Conservation (phyloP, 2,113 vertebrate species). For the Leptocoma aspasia region DNA sequence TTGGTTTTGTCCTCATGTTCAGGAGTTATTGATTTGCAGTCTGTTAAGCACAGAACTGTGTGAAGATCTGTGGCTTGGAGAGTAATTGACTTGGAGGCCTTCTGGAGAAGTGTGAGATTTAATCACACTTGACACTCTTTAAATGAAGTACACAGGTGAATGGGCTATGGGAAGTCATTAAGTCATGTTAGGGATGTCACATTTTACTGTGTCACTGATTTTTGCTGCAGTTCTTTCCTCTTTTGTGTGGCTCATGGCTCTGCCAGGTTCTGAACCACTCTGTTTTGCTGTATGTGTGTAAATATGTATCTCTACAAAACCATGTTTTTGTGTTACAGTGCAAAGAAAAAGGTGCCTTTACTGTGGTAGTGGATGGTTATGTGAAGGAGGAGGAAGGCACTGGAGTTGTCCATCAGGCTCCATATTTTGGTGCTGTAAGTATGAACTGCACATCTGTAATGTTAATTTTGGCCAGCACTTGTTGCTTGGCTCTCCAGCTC, state of each 20-base stretch:
- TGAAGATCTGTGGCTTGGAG: not conserved
- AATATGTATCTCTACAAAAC: not conserved
- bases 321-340: constrained; percentile 72
- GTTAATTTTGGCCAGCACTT: not conserved
- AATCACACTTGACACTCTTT: not conserved
- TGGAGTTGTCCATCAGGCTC: constrained; percentile 94
- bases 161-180: not conserved
- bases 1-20: not conserved
- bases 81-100: not conserved
- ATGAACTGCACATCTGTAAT: not conserved
- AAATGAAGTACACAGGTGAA: not conserved
- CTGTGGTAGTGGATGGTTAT: constrained; percentile 86
- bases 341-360: constrained; percentile 86
- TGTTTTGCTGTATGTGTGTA: not conserved
- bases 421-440: constrained; percentile 98
- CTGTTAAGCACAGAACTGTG: not conserved
- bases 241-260: not conserved
- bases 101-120: not conserved
- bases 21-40: not conserved
- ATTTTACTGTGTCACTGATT: not conserved
- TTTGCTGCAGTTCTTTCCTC: not conserved
- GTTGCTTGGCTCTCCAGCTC: not conserved
- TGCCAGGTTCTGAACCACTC: not conserved
- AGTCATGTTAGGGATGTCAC: not conserved
- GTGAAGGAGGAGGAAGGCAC: constrained; percentile 96